These are phyloP conservation scores for Ashinkailepas kermadecensis DNA, from an alignment of 2,888 invertebrate species.

Conservation along the genomic window DNA sequence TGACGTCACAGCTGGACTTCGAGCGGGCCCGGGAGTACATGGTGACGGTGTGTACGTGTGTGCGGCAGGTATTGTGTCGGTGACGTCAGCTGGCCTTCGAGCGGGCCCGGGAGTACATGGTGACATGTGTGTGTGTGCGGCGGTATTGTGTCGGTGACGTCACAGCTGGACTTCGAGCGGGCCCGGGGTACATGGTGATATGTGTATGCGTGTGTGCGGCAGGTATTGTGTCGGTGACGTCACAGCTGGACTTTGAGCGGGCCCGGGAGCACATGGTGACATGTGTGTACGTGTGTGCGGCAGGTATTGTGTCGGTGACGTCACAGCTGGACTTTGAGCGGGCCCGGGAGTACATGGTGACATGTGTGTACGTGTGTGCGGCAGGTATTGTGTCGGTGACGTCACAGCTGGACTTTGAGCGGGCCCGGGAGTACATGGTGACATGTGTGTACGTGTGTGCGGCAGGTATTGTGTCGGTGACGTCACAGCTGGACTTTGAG, in stretches of 20 bases:
- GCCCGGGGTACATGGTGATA: too few species aligned
- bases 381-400: conserved; percentile 66
- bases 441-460: conserved; percentile 69
- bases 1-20: too few species aligned
- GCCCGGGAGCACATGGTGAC: conserved; percentile 77
- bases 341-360: conserved; percentile 51
- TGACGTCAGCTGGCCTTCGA: conserved; percentile 83
- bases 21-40: too few species aligned
- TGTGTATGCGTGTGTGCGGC: conserved; percentile 25
- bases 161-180: too few species aligned
- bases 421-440: conserved; percentile 51
- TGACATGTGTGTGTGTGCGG: conserved; percentile 49
- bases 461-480: conserved; percentile 62
- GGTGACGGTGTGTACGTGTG: not conserved
- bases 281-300: too few species aligned
- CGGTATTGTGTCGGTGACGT: conserved; percentile 37
- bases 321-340: conserved; percentile 74
- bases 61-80: conserved; percentile 57
- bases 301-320: conserved; percentile 51
- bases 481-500: conserved; percentile 79
- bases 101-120: conserved; percentile 70
- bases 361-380: not conserved
- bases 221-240: conserved; percentile 69
- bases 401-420: conserved; percentile 78
- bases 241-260: conserved; percentile 78